These are phyloP conservation scores for Albula goreensis DNA, from an alignment of 2,113 vertebrate species.

Conservation along the genomic window DNA sequence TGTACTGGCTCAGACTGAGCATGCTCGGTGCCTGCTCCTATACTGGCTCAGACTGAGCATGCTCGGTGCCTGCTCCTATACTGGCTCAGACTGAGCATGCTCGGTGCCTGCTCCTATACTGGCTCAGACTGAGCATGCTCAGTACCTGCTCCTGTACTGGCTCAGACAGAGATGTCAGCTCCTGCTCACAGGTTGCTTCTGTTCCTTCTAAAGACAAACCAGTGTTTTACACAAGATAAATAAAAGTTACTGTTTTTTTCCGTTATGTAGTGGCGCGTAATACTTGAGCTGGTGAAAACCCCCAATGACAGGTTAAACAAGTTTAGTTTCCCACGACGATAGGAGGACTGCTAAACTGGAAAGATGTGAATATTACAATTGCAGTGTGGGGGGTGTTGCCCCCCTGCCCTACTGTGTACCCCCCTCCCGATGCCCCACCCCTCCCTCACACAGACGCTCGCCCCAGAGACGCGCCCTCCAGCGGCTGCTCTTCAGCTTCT, in stretches of 20 bases:
- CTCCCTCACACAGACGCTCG: background rate
- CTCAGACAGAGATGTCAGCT: background rate
- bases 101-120: no score
- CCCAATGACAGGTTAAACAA: constrained; percentile 59
- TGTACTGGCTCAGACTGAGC: no score
- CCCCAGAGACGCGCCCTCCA: constrained; percentile 57
- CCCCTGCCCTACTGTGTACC: constrained; percentile 52
- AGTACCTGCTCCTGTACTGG: no score
- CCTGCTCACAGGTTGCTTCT: constrained; percentile 1
- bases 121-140: no score
- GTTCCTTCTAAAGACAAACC: constrained; percentile 60
- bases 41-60: no score
- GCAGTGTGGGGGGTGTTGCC: constrained; percentile 70
- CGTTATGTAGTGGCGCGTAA: constrained; percentile 67
- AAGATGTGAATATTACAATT: constrained; percentile 64
- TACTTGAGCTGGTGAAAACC: constrained; percentile 73
- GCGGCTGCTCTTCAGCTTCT: constrained; percentile 69
- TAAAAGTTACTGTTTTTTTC: constrained; percentile 72
- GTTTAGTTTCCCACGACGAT: constrained; percentile 67
- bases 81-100: no score
- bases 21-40: no score
- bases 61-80: no score
- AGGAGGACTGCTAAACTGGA: constrained; percentile 69
- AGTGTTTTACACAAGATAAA: constrained; percentile 73
- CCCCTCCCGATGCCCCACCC: constrained; percentile 43